Evolutionary conservation across 2,888 invertebrate genomes (phyloP), one percentile per base, ranked within the genome.

Genomic region (Aplocera efformata): DNA sequence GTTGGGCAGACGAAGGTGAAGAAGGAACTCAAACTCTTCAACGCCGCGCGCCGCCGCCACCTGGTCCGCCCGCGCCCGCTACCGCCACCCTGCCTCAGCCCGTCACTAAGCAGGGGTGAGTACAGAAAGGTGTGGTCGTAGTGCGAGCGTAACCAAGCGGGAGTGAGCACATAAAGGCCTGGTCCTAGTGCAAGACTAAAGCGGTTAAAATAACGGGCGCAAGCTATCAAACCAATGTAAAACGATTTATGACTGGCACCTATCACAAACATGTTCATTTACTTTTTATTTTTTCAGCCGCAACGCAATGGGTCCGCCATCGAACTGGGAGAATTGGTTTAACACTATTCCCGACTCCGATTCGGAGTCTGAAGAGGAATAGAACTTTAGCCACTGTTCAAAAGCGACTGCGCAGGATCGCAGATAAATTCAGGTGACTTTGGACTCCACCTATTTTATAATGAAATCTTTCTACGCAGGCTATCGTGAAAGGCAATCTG

Each of bases 321-420:
- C 90, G 56, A 77, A 88, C 67, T 86, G 86, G 86, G 86, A 88
- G 65, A 88, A 88, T 52, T 91, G 91, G 91, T 91, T 91, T 68
- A 90, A 90, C 63, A 90, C 91, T 32, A 91, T 91, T 51, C 91
- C 90, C 7, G 91, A 91, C 54, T 91, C 91, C 6, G 86, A 86
- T 55, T 67, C 80, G 0, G 86, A 88, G 43, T 84, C 84, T 3
- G 86, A 88, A 48, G 84, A 86, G 44, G 84, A 85, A 56, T 83
- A 56, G 53, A 17, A 23, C 5, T 10, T 24, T 8, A 32, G 17
- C 24, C n/a, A 1, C 8, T 4, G 20, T 2, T 10, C 21, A 5
- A 7, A 1, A 20, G 26, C 13, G 9, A 8, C 7, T 1, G 3
- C 10, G 9, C 25, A 5, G 9, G 8, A 9, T 7, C 9, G 5